Conservation (phyloP, 2,113 vertebrate species). For the Tragulus kanchil region DNA sequence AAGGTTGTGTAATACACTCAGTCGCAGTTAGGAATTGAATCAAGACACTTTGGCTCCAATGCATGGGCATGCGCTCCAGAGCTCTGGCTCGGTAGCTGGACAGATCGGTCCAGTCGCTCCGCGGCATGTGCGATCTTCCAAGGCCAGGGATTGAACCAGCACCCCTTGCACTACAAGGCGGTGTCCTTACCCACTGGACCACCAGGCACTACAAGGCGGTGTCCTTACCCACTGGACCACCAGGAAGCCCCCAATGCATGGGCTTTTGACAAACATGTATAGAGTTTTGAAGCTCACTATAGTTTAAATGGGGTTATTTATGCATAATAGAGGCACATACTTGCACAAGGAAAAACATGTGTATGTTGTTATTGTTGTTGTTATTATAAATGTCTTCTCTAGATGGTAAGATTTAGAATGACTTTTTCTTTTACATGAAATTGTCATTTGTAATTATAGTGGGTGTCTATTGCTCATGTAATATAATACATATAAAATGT, state of each 20-base stretch:
- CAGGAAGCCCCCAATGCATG: too few relatives aligned
- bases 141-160: too few relatives aligned
- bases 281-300: background rate
- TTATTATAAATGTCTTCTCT: background rate
- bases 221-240: too few relatives aligned
- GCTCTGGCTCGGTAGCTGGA: too few relatives aligned
- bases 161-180: too few relatives aligned
- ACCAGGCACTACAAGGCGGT: too few relatives aligned
- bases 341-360: background rate
- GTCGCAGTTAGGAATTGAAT: background rate
- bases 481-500: slow-evolving; percentile 3
- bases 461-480: background rate
- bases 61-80: too few relatives aligned
- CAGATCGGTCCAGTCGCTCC: too few relatives aligned
- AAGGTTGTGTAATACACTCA: background rate
- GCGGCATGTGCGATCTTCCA: too few relatives aligned
- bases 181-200: too few relatives aligned
- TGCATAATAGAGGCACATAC: background rate
- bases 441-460: background rate
- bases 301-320: slow-evolving; percentile 5
- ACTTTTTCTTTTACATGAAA: slow-evolving; percentile 7
- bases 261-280: background rate
- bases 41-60: background rate
- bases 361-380: background rate
- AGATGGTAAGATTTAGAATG: background rate